These are phyloP conservation scores for Telenomus remus DNA, from an alignment of 1,140 invertebrate species.

Conservation along the genomic window DNA sequence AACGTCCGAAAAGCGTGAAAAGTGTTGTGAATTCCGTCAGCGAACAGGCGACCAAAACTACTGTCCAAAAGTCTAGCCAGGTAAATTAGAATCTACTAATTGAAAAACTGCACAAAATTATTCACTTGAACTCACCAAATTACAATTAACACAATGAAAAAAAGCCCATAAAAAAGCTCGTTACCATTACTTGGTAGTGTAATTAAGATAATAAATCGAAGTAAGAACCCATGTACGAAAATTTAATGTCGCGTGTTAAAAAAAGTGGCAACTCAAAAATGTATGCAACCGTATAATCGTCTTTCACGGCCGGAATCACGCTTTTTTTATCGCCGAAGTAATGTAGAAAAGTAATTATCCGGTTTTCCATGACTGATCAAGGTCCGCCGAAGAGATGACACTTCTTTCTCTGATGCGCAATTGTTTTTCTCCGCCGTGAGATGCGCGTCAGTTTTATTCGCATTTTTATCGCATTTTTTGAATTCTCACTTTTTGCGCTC, in stretches of 20 bases:
- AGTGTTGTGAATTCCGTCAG: conserved; percentile 68
- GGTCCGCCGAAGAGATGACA: conserved; percentile 34
- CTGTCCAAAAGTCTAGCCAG: conserved; percentile 42
- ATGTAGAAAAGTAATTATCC: conserved; percentile 43
- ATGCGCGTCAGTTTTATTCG: neutral
- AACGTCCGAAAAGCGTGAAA: conserved; percentile 65
- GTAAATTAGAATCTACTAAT: conserved; percentile 23
- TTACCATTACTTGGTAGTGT: no score
- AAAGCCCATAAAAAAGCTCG: no score
- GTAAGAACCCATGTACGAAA: no score
- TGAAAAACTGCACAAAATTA: no score
- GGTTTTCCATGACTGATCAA: conserved; percentile 37
- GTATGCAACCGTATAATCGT: conserved; percentile 17
- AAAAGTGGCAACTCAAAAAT: conserved; percentile 18
- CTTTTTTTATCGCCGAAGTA: conserved; percentile 37
- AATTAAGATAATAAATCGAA: no score
- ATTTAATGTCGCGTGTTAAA: neutral
- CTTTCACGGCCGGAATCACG: conserved; percentile 29
- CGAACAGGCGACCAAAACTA: conserved; percentile 55
- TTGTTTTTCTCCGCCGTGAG: neutral
- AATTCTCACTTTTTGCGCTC: conserved; percentile 3
- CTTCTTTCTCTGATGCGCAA: conserved; percentile 12
- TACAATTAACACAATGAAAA: no score
- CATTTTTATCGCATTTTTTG: conserved; percentile 9
- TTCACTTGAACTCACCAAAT: no score